Evolutionary conservation across 2,113 vertebrate species (phyloP), one percentile per base, ranked within the genome.

Genomic region (Callocephalon fimbriatum): DNA sequence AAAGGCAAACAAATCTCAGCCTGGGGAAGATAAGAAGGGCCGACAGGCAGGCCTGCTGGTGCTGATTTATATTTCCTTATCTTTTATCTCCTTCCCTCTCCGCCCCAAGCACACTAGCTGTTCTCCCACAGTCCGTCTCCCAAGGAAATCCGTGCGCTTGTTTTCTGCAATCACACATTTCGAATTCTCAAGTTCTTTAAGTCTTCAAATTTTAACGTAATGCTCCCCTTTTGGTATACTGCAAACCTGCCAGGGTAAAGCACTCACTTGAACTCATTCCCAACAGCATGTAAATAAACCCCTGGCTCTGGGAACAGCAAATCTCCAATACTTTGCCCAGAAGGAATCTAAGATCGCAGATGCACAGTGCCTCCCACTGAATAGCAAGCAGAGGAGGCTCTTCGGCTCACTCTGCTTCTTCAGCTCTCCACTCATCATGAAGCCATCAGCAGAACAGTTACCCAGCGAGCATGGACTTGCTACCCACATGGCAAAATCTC

Each of bases 1-100:
- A 85, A 91, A 97, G 81, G 81, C 67, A 97, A 96, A 96, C 95
- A 97, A 90, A 96, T 86, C 78, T 72, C 85, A 92, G 81, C 45
- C 13, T 0, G 0, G 56, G 70, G 73, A 92, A 91, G 94, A 97
- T 97, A 80, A 97, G 95, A 97, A 65, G 88, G 83, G 77, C 93
- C 48, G 88, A 65, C 80, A 85, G 66, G 56, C 83, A 68, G 83
- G 54, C 62, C 86, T 70, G 19, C 82, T 59, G 70, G 12, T 25
- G 83, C 53, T 93, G 88, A 86, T 91, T 95, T 95, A 95, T 89
- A 61, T 37, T 65, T 67, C 86, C 94, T 97, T 97, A 96, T 95
- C 96, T 95, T 94, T 95, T 92, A 94, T 95, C 91, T 93, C 79
- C 79, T 91, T 50, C 51, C 40, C 56, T 94, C 85, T 88, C 80